Percentiles rank a stretch among this genome's conserved stretches.
These are phyloP conservation scores for Hydraecia micacea DNA, from an alignment of 2,888 invertebrate genomes.

Conservation along the genomic window DNA sequence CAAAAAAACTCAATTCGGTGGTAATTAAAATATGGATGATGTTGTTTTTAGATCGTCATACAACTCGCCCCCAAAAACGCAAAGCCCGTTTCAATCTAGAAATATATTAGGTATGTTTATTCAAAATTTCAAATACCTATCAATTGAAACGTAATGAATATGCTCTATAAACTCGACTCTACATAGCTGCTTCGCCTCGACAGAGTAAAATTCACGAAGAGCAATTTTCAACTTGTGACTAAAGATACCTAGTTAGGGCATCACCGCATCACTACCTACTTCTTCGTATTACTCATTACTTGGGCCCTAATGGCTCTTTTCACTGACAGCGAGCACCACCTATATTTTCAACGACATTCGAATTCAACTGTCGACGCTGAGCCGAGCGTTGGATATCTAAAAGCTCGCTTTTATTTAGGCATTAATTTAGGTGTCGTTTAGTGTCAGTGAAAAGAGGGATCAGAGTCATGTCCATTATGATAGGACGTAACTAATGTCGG, in stretches of 20 bases:
- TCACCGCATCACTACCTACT: neutral
- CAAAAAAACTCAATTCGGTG: too few species aligned
- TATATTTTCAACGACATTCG: neutral
- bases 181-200: neutral
- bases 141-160: slow-evolving; percentile 25
- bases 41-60: neutral
- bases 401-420: neutral
- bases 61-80: neutral
- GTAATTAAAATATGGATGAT: neutral
- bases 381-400: neutral
- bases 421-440: neutral
- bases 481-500: neutral
- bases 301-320: neutral
- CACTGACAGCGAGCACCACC: neutral
- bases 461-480: neutral
- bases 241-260: neutral
- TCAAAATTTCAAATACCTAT: slow-evolving; percentile 1
- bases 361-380: neutral
- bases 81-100: slow-evolving; percentile 1
- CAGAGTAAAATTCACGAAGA: neutral
- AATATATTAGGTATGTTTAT: neutral
- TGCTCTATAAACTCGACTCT: neutral
- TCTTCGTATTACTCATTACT: neutral
- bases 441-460: neutral
- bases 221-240: neutral